Evolutionary conservation across 2,113 vertebrate species (phyloP).

Genomic region (pig (Sus scrofa)): DNA sequence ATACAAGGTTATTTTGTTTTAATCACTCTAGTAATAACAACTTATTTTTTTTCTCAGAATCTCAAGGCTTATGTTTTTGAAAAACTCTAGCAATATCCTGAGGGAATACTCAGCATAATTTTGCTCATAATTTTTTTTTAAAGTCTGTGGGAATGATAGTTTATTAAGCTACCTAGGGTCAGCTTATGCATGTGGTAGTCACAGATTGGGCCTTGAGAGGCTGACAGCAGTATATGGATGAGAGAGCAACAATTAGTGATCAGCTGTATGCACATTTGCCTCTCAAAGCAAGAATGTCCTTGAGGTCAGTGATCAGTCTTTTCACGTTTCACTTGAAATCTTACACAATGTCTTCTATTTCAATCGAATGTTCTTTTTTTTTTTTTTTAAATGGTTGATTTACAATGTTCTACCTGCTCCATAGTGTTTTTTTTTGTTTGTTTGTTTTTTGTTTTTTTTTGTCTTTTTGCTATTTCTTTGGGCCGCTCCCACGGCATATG

Average conservation of each 20-base stretch:
- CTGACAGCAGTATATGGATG: neutral
- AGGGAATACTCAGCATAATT: neutral
- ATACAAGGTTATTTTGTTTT: neutral
- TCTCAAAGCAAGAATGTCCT: neutral
- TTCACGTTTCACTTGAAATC: neutral
- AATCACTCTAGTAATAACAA: neutral
- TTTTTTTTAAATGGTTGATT: too few species aligned
- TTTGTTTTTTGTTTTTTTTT: too few species aligned
- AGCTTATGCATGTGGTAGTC: neutral
- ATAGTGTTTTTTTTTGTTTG: slow-evolving; percentile 9
- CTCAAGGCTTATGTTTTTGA: neutral
- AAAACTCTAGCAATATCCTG: neutral
- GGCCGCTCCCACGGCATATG: too few species aligned
- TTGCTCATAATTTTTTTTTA: neutral
- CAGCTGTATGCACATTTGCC: neutral
- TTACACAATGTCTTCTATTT: neutral
- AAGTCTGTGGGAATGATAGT: neutral
- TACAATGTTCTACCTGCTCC: too few species aligned
- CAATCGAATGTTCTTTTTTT: neutral
- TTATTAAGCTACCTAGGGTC: neutral
- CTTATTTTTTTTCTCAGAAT: neutral
- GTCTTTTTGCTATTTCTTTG: too few species aligned
- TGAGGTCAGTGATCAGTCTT: neutral
- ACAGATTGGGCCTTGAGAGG: neutral
- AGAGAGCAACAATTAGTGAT: neutral